Base-by-base conservation (phyloP, 2,888 invertebrate genomes). In the Dryobotodes eremita region DNA sequence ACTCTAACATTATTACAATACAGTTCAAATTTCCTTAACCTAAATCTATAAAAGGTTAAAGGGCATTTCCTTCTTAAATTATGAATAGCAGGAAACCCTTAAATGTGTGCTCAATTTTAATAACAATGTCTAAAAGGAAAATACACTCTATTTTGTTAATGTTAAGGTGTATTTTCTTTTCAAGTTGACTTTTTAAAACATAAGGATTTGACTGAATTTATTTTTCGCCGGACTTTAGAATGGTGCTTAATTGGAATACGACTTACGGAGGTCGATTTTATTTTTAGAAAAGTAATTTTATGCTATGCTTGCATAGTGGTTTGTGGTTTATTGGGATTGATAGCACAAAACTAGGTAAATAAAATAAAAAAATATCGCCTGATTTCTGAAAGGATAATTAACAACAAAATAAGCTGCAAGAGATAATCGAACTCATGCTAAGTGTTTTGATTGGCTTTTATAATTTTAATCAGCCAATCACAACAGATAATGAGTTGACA, bases 81-180 rank as follows among this genome's bases (percentile, higher is more conserved):
- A 90, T 89, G 89, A 90, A 91, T 90, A 90, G 88, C 90, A 91
- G 92, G 92, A 93, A 91, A 88, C 89, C 84, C 83, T 85, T 82
- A 82, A 86, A 86, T 83, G 86, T 75, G 85, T 87, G 81, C 87
- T 87, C 83, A 89, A 89, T 88, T 90, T 87, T 53, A 80, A 82
- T 65, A 53, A 71, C 23, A n/a, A 48, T 23, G 1, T 3, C 0
- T 11, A 15, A 55, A n/a, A 53, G 31, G 53, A 68, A 83, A 78
- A 74, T 73, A 36, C 0, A 23, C 59, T 55, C 31, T 59, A 64
- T 68, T 48, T 1, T 8, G 6, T 0, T 15, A 0, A 0, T 0
- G 0, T 31, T 23, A 73, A 48, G 48, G 71, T 71, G 10, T 66
- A 61, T n/a, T 78, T 71, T 78, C 26, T 20, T 13, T 70, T 73